Evolutionary conservation across 2,888 invertebrate species (phyloP), one percentile per base, ranked within the genome.

Genomic region (Phorcus lineatus): DNA sequence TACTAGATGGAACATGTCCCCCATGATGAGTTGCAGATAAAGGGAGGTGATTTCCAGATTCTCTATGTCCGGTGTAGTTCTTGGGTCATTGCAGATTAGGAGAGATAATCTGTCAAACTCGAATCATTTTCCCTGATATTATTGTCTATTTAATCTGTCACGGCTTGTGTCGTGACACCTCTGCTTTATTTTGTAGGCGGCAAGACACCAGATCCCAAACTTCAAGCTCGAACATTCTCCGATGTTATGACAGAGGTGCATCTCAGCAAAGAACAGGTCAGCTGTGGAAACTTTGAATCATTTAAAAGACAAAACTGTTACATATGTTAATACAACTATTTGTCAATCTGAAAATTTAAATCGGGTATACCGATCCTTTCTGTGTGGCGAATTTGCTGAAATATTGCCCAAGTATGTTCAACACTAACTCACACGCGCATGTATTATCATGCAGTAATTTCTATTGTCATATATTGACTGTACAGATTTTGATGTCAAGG

Each of bases 191-290:
- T 95, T 96, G 86, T 95, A 98, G 98, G 98, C 94, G 99, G 98
- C 28, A 98, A 99, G 94, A 99, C 99, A 67, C 99, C 99, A 54
- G 99, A 99, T 95, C 95, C 97, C 0, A 84, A 87, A 36, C 83
- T 86, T 88, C 96, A 97, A 81, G 97, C 97, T 4, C 95, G 99
- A 91, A 98, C 98, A 17, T 99, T 97, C 93, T 97, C 97, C 66
- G 97, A 98, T 93, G 98, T 99, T 94, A 99, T 99, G 98, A 96
- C 96, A 92, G 99, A 99, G 93, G 97, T 98, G 93, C 95, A 96
- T 92, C 95, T 99, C 17, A 97, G 97, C 94, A 97, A 98, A 94
- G 96, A 96, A 90, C 97, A 98, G 94, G 98, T 98, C 94, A 94
- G 85, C 80, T 74, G 11, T 62, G 24, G 2, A 47, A 47, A 16